Base-by-base conservation (phyloP, 2,797 vertebrate genomes). In the Miichthys miiuy region DNA sequence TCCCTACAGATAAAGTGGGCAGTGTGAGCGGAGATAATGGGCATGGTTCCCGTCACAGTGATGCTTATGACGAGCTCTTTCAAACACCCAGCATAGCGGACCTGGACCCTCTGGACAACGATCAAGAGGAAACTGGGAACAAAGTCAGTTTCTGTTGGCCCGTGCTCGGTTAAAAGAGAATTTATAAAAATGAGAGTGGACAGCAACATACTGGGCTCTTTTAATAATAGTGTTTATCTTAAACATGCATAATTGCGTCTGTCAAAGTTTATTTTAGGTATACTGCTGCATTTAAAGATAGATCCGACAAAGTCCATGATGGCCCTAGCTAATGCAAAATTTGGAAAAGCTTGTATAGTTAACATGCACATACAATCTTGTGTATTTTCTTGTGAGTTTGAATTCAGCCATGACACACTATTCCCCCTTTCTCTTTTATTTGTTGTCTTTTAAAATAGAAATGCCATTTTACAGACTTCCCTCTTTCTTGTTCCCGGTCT, bases 21-120 rank as follows among this genome's bases (percentile, higher is more conserved):
- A 96, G 95, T 87, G 75, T 93, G 51, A 90, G 94, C 44, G 90
- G 92, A 72, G 96, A 94, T 69, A 97, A 96, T 72, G 90, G 93
- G 23, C 95, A 94, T 12, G 93, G 95, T 17, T 95, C 93, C 80
- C 86, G 86, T 74, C 93, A 94, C 25, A 93, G 80, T 23, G 96
- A 97, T 81, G 94, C 90, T 70, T 99, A 99, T 0, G 97, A 99
- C 73, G 96, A 98, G 81, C 96, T 99, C 61, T 99, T 99, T 92
- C 96, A 98, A 67, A 94, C 79, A 74, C 70, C 95, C 30, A 84
- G 72, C 58, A 47, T 80, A 0, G 92, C 69, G 9, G 92, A 96
- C 56, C 63, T 94, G 68, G 91, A 95, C 57, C 86, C 94, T 20
- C 90, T 97, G 87, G 95, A 96, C 25, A 87, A 83, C 4, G 95